Conservation (phyloP, 2,113 vertebrate genomes). For the Aegypius monachus region DNA sequence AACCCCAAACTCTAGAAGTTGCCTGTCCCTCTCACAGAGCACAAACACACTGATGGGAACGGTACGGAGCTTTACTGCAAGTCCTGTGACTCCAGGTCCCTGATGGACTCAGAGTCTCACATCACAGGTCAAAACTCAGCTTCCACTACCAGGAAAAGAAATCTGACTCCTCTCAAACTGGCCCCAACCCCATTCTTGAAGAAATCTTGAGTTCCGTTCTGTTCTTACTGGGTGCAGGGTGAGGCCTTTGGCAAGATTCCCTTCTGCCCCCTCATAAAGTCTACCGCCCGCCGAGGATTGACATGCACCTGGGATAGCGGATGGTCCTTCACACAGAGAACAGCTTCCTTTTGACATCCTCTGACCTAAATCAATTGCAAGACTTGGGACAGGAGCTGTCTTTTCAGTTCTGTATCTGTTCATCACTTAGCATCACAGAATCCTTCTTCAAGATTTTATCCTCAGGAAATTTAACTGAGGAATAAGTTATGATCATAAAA, state of each 20-base stretch:
- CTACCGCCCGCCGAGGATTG: neutral
- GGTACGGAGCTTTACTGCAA: neutral
- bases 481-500: neutral
- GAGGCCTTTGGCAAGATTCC: neutral
- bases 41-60: neutral
- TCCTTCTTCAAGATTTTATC: neutral
- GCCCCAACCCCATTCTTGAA: neutral
- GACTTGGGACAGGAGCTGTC: neutral
- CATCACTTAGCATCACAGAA: neutral
- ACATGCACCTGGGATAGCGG: neutral
- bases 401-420: neutral
- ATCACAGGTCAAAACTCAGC: neutral
- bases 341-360: neutral
- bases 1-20: neutral
- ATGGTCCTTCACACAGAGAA: too few species aligned
- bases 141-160: neutral
- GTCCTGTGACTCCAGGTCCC: neutral
- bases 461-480: neutral
- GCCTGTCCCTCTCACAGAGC: neutral
- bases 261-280: neutral
- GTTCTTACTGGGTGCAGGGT: neutral
- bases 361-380: too few species aligned
- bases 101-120: rapidly evolving
- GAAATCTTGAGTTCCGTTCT: neutral
- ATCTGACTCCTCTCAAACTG: neutral